Evolutionary conservation across 2,113 vertebrate species (phyloP), one percentile per base, ranked within the genome.

Genomic region (Ranitomeya variabilis): DNA sequence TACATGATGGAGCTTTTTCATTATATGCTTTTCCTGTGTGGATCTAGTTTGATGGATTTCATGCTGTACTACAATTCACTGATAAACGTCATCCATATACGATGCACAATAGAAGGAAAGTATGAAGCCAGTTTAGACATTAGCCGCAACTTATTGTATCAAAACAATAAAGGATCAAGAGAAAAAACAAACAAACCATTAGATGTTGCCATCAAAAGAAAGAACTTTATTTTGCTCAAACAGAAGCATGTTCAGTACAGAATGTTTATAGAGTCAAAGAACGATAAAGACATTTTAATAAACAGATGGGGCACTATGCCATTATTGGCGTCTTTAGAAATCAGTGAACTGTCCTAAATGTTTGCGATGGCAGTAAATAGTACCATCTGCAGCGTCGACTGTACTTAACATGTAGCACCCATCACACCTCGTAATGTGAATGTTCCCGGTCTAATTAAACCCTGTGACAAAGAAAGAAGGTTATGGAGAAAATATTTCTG

Each of bases 311-410:
- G 15, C n/a, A 69, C 23, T 14, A 31, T 71, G 69, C 12, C 26
- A 71, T 14, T 31, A 1, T 71, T 71, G 11, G 14, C 6, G 21
- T 66, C 19, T 54, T 26, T 71, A 9, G 10, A 52, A 23, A 52
- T 37, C 18, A 55, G 12, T 69, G 26, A 15, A 11, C 62, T 54
- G 31, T 19, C 31, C 18, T 62, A 18, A 37, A 57, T 73, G 51
- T 85, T 26, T 23, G 57, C 74, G 51, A 57, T 73, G 69, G 59
- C 52, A 74, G 52, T 71, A 86, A 76, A 77, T 51, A 86, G 18
- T 37, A 86, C 85, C 85, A 86, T 86, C 73, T 78, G 85, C 57
- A 37, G 12, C 26, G 37, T 45, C 51, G 66, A 78, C 26, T 86
- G 52, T 23, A 86, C 18, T 51, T 31, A 73, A 73, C 51, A 85